phyloP scores from a whole-genome alignment of 2,888 invertebrate species.

The Lycophotia porphyrea region DNA sequence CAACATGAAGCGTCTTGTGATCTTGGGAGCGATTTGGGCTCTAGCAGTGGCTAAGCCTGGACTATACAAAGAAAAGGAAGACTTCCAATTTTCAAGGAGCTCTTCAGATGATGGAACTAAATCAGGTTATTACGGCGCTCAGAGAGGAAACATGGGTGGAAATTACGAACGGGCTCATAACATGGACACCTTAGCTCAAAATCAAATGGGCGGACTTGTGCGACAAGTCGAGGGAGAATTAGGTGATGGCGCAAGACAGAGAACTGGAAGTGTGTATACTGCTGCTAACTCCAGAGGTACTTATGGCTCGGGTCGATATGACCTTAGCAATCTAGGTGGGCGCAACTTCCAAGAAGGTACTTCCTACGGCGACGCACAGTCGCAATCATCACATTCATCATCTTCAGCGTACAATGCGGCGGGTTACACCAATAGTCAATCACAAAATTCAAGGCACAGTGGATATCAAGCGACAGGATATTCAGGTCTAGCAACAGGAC shows the following conservation, averaged over 20 bases:
- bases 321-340: slow-evolving; percentile 82
- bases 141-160: slow-evolving; percentile 89
- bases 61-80: slow-evolving; percentile 86
- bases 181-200: slow-evolving; percentile 86
- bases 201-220: slow-evolving; percentile 86
- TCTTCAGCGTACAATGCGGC: slow-evolving; percentile 59
- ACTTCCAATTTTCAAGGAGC: slow-evolving; percentile 87
- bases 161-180: slow-evolving; percentile 88
- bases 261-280: slow-evolving; percentile 82
- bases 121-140: slow-evolving; percentile 86
- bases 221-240: slow-evolving; percentile 85
- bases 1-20: slow-evolving; percentile 80
- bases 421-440: slow-evolving; percentile 65
- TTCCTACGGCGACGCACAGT: slow-evolving; percentile 69
- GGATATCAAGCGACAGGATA: slow-evolving; percentile 69
- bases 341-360: slow-evolving; percentile 84
- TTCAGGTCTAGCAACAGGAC: slow-evolving; percentile 11
- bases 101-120: slow-evolving; percentile 87
- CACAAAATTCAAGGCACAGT: slow-evolving; percentile 70
- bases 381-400: slow-evolving; percentile 68
- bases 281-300: slow-evolving; percentile 86
- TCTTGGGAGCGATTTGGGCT: slow-evolving; percentile 78
- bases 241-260: slow-evolving; percentile 82
- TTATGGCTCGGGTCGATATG: slow-evolving; percentile 82
- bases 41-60: slow-evolving; percentile 82